phyloP scores from a whole-genome alignment of 2,797 vertebrate genomes.

The Oreonectes daqikongensis region DNA sequence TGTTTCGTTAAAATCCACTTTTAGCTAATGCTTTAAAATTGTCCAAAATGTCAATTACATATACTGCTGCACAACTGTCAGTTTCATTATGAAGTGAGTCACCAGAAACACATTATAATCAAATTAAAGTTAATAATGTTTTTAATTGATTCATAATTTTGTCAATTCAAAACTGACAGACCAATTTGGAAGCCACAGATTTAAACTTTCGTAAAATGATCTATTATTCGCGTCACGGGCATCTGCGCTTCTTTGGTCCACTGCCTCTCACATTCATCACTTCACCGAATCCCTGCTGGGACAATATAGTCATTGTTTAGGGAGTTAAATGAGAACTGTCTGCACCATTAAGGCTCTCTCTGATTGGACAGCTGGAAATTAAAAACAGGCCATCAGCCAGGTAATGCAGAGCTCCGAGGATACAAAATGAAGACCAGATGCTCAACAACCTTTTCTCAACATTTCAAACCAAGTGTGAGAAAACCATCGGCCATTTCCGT shows the following conservation, averaged over 20 bases:
- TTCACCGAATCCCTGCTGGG: background rate
- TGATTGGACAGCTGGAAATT: constrained; percentile 5
- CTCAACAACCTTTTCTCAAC: constrained; percentile 1
- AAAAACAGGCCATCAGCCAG: background rate
- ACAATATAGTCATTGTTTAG: constrained; percentile 9
- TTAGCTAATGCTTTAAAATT: too few relatives aligned
- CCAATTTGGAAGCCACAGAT: background rate
- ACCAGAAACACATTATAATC: background rate
- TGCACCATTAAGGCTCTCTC: background rate
- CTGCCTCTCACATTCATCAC: constrained; percentile 5
- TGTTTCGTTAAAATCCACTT: background rate
- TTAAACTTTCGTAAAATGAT: background rate
- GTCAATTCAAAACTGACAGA: background rate
- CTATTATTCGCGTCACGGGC: background rate
- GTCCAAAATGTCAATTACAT: background rate
- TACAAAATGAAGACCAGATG: background rate
- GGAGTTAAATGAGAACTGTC: constrained; percentile 9
- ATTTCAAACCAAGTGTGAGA: constrained; percentile 59
- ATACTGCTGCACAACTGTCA: background rate
- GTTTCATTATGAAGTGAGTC: background rate
- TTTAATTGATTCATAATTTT: background rate
- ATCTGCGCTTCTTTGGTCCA: background rate
- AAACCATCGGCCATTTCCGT: constrained; percentile 26
- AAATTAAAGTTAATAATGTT: background rate
- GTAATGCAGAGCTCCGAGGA: background rate